Base-by-base conservation (phyloP, 2,797 vertebrate genomes). In the Pseudomugil gertrudae region DNA sequence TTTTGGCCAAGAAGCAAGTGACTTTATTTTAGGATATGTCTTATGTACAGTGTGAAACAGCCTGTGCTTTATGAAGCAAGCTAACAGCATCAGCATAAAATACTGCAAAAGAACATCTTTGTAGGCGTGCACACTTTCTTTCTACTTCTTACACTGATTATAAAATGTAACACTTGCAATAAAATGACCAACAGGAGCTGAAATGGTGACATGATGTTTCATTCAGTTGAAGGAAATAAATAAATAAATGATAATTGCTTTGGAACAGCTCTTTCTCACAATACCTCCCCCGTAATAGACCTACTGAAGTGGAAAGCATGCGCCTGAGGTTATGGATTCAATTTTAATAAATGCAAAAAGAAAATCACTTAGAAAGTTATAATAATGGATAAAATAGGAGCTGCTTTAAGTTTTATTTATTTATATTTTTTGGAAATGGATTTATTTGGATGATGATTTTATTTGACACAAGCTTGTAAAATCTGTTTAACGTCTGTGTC, bases 401-500 rank as follows among this genome's bases (percentile, higher is more conserved):
- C 38, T 19, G 6, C 17, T 19, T 19, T 7, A 4, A 1, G 7
- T 33, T 9, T 10, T 33, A 0, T 33, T 8, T 33, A n/a, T n/a
- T n/a, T n/a, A n/a, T n/a, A n/a, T 33, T 17, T 40, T 17, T 17
- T 2, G 36, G 14, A 36, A 36, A 36, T 9, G 5, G 38, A 19
- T 5, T 19, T 17, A n/a, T 43, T 19, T n/a, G 38, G 38, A 19
- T 19, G 38, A 43, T 17, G 7, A 2, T 5, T 19, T 2, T 19
- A 17, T 43, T 19, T 43, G 38, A n/a, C n/a, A 23, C 15, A 14
- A 14, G 27, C 23, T 65, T 43, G 29, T 26, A 26, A 27, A 14
- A 48, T 38, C 11, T 43, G 8, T 45, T 14, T 57, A 21, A 23
- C n/a, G 2, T 51, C 7, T 54, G 52, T 29, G 23, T 83, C 79